Evolutionary conservation across 2,113 vertebrate species (phyloP), one percentile per base, ranked within the genome.

Genomic region (Nibea coibor): DNA sequence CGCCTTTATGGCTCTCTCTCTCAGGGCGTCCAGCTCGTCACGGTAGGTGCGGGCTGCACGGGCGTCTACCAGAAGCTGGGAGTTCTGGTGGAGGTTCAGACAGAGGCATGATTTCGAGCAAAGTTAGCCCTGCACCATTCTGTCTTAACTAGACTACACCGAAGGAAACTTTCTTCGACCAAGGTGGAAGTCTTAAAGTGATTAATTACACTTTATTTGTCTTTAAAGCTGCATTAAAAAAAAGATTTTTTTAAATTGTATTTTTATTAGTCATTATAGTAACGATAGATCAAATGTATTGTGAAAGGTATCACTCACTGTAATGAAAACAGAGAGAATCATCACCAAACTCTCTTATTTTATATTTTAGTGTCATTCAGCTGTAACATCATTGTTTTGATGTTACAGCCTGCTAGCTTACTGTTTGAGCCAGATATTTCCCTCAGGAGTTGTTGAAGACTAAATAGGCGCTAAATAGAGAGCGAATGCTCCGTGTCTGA

Each of bases 31-130:
- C 78, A 99, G 94, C 92, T 99, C 98, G 42, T 99, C 98, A 14
- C 98, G 92, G 79, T 99, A 99, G n/a, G 97, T 95, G 39, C 98
- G 92, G 42, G 98, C 97, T 42, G 96, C 96, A 7, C 98, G 96
- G 3, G 98, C 98, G 14, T 99, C 98, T 4, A 95, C 94, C 54
- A 97, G 94, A 92, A 99, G 93, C 94, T 92, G 96, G 91, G 96
- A 95, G 78, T 99, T 99, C 98, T 99, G 92, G 76, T 58, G 35
- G 58, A 66, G 12, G 59, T 72, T 71, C 17, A 65, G 5, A 74
- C 14, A 78, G 5, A 75, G 5, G 2, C 5, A 9, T 5, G 19
- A 17, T 74, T 74, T 28, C 58, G 4, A 19, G 50, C 5, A 43
- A 63, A 76, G n/a, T 3, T 17, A 48, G 35, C 15, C 61, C 24